These are phyloP conservation scores for Echinometra lucunter DNA, from an alignment of 53 echinoderm and acorn worm genomes.

Conservation along the genomic window DNA sequence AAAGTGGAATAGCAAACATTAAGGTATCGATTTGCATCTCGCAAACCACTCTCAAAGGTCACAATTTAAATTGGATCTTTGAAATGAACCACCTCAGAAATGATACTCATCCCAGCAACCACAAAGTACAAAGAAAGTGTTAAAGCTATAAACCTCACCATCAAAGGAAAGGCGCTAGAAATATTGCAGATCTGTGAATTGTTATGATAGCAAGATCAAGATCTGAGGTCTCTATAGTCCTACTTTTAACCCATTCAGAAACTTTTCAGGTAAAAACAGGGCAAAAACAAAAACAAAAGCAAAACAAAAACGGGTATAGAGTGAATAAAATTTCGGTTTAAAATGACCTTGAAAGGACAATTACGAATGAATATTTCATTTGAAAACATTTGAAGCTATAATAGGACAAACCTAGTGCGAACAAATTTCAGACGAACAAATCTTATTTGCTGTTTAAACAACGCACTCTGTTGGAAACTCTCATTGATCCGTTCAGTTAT, in stretches of 20 bases:
- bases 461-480: too few relatives aligned
- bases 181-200: not conserved
- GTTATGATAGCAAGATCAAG: not conserved
- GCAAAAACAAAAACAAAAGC: not conserved
- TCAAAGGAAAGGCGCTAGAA: not conserved
- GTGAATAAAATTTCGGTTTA: too few relatives aligned
- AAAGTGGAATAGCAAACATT: not conserved
- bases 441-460: too few relatives aligned
- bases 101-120: not conserved
- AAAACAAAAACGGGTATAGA: too few relatives aligned
- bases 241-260: not conserved
- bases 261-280: not conserved
- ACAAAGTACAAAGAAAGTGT: too few relatives aligned
- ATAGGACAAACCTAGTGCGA: too few relatives aligned
- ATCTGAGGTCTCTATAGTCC: not conserved
- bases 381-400: too few relatives aligned
- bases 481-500: too few relatives aligned
- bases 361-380: too few relatives aligned
- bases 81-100: not conserved
- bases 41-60: not conserved
- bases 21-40: constrained; percentile 20
- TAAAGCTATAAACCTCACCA: not conserved
- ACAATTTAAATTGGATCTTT: constrained; percentile 19
- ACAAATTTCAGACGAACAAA: too few relatives aligned
- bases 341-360: too few relatives aligned